A percentile compares a stretch with the other conserved stretches of the same genome.
Evolutionary conservation across 1,140 invertebrate genomes (phyloP).

Genomic region (Drosophila bifasciata): DNA sequence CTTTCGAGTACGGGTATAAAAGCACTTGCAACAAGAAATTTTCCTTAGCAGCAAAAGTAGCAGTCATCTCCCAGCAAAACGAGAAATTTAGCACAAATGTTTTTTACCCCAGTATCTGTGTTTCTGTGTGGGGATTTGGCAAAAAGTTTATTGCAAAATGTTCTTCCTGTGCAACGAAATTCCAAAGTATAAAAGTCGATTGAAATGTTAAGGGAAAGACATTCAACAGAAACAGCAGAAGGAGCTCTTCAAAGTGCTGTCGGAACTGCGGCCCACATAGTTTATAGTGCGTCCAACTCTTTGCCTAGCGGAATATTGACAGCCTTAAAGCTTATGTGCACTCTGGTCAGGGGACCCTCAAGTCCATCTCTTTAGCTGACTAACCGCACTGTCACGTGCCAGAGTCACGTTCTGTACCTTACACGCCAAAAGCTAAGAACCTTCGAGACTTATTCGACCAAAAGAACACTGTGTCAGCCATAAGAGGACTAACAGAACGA

Average conservation of each 20-base stretch:
- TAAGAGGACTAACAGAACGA: conserved; percentile 13
- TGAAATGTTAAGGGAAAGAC: too few relatives aligned
- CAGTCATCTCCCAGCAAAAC: conserved; percentile 6
- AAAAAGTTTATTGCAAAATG: conserved; percentile 8
- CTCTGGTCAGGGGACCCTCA: too few relatives aligned
- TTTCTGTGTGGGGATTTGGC: too few relatives aligned
- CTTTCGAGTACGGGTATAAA: too few relatives aligned
- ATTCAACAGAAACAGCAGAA: too few relatives aligned
- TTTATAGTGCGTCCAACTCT: too few relatives aligned
- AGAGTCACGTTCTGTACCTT: conserved; percentile 35
- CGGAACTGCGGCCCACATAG: neutral
- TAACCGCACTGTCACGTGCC: conserved; percentile 53
- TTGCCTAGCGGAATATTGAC: conserved; percentile 26
- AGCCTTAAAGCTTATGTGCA: conserved; percentile 43
- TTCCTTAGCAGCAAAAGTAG: neutral
- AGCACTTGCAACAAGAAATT: conserved; percentile 49
- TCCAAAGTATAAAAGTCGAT: too few relatives aligned
- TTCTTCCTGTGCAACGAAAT: too few relatives aligned
- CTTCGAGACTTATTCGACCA: conserved; percentile 16
- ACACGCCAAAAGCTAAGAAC: conserved; percentile 32
- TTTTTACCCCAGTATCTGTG: neutral
- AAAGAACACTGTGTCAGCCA: conserved; percentile 15
- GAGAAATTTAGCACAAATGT: neutral
- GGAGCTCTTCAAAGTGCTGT: too few relatives aligned
- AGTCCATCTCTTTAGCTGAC: conserved; percentile 17